Conservation (phyloP, 2,888 invertebrate species). For the Nemoura dubitans region DNA sequence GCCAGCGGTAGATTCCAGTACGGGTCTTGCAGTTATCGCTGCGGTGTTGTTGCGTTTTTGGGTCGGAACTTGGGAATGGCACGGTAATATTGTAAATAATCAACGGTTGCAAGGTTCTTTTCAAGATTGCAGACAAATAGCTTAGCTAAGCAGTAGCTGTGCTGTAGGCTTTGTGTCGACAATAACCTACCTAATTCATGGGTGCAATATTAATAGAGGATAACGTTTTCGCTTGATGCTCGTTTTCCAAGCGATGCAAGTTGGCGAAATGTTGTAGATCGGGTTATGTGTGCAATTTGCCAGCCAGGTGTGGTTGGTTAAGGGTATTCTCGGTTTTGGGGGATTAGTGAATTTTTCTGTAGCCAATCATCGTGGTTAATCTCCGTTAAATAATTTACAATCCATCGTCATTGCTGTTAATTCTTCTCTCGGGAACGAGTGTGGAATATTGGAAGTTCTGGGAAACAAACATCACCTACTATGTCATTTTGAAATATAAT, state of each 20-base stretch:
- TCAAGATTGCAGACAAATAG: background rate
- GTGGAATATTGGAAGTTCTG: background rate
- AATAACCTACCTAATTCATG: constrained; percentile 14
- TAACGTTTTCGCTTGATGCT: background rate
- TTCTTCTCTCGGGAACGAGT: background rate
- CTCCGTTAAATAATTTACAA: constrained; percentile 21
- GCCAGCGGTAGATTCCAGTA: background rate
- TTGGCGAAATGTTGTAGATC: constrained; percentile 59
- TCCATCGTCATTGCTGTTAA: constrained; percentile 1
- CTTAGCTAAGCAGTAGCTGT: background rate
- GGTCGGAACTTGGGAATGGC: background rate
- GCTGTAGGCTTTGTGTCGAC: background rate
- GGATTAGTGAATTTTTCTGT: constrained; percentile 43
- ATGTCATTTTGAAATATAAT: background rate
- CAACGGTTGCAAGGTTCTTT: constrained; percentile 30
- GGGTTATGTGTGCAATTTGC: constrained; percentile 83
- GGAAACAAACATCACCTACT: background rate
- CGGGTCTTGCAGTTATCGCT: background rate
- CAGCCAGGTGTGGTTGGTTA: constrained; percentile 42
- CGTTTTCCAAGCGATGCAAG: background rate
- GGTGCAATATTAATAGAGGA: constrained; percentile 26
- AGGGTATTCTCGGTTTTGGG: constrained; percentile 35
- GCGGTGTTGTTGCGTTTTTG: background rate
- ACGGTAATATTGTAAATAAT: constrained; percentile 22
- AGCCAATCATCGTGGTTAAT: constrained; percentile 34